phyloP scores from a whole-genome alignment of 2,113 vertebrate genomes.

The Xerus inauris region DNA sequence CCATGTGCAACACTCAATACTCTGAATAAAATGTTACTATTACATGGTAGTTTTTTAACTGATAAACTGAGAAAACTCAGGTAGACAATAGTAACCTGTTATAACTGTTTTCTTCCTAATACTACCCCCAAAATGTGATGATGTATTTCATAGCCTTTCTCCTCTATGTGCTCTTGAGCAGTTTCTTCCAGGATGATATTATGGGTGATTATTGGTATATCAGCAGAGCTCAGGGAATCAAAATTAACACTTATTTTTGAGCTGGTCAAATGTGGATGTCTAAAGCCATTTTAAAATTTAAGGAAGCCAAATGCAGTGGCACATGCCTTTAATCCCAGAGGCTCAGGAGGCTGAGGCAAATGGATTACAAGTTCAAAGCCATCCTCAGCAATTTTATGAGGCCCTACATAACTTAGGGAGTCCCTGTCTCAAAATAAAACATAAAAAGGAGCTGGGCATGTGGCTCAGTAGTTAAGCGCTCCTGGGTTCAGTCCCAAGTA shows the following conservation, averaged over 20 bases:
- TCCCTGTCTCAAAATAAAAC: too few relatives aligned
- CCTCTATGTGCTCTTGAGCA: not conserved
- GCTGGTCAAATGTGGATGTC: not conserved
- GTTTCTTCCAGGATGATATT: not conserved
- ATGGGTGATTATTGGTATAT: not conserved
- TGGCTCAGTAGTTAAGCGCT: too few relatives aligned
- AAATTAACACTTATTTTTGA: conserved; percentile 31
- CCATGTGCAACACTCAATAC: not conserved
- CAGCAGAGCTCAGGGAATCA: conserved; percentile 9
- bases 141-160: conserved; percentile 36
- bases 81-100: conserved; percentile 7
- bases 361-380: too few relatives aligned
- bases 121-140: not conserved
- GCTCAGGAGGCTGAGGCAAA: too few relatives aligned
- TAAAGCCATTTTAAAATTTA: conserved; percentile 31
- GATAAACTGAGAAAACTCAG: not conserved
- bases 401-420: too few relatives aligned
- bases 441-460: too few relatives aligned
- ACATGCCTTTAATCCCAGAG: too few relatives aligned
- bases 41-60: not conserved
- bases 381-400: too few relatives aligned
- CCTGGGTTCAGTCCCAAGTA: too few relatives aligned
- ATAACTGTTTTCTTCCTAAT: conserved; percentile 27
- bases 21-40: conserved; percentile 19
- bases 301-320: not conserved